Evolutionary conservation across 2,888 invertebrate species (phyloP), one percentile per base, ranked within the genome.

Genomic region (Platycnemis pennipes): DNA sequence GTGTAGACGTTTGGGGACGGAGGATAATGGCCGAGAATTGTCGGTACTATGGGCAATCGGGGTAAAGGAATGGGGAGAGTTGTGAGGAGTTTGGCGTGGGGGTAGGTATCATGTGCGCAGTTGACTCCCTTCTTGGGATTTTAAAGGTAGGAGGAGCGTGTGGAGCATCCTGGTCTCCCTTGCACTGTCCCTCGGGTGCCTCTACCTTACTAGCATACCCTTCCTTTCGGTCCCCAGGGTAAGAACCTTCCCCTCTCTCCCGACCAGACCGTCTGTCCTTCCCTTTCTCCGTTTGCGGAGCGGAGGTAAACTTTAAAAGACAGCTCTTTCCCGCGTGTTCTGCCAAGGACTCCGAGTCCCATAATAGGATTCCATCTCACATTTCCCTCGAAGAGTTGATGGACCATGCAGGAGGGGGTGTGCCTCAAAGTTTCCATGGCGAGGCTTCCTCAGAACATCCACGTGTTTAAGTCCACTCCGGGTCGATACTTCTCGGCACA

Each of bases 11-110:
- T 77, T 11, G 77, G 37, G 77, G 77, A 13, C 11, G 77, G 31
- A 37, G n/a, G 77, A 77, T 77, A 77, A 77, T 77, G 77, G 37
- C 77, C 77, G 77, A 77, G 77, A 11, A 77, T 37, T 77, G 31
- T 37, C 37, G 77, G 77, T 77, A 2, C 77, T 31, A 37, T 37
- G 37, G 77, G 31, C 77, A 77, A 77, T 77, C 77, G 77, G 37
- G 37, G 13, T 31, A n/a, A 77, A 77, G 77, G 37, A 77, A 77
- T 37, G 77, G 77, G 37, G 11, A 13, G 77, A 0, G 13, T 1
- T 31, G 77, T 37, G 26, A 77, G 77, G 77, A 77, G 49, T 8
- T 0, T 26, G 63, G n/a, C 26, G 26, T n/a, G 77, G 77, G 26
- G 77, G 69, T 31, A 1, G 16, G 69, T 49, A 19, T 11, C 19